Evolutionary conservation across 2,797 vertebrate species (phyloP).

Genomic region (Borostomias antarcticus): DNA sequence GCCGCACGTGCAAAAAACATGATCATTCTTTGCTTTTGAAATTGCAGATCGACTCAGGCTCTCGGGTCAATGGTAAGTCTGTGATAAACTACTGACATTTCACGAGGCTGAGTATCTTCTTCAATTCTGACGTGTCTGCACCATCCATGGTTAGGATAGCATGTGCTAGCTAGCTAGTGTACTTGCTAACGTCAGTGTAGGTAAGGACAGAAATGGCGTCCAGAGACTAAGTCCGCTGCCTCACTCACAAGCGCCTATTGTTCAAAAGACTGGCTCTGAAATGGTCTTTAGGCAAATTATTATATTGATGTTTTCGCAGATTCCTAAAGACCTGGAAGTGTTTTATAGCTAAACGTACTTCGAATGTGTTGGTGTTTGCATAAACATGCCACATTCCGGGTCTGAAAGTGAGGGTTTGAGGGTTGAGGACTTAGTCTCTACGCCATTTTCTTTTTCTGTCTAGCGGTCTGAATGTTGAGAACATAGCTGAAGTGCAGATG

Average conservation of each 20-base stretch:
- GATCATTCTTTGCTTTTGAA: conserved; percentile 55
- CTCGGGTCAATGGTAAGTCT: conserved; percentile 93
- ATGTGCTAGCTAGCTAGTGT: conserved; percentile 36
- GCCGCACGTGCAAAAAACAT: conserved; percentile 52
- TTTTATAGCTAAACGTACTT: conserved; percentile 62
- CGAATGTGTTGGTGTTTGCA: conserved; percentile 9
- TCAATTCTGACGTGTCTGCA: conserved; percentile 26
- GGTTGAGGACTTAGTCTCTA: conserved; percentile 99
- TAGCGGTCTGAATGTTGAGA: conserved; percentile 74
- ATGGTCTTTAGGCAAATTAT: conserved; percentile 61
- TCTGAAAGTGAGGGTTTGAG: conserved; percentile 91
- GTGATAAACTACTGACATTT: neutral
- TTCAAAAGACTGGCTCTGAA: conserved; percentile 88
- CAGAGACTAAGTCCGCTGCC: conserved; percentile 99
- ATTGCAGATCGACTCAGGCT: conserved; percentile 89
- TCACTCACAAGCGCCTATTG: conserved; percentile 97
- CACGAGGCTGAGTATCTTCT: neutral
- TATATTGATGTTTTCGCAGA: conserved; percentile 27
- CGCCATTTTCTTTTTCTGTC: conserved; percentile 99
- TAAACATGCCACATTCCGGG: conserved; percentile 53
- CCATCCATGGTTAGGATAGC: conserved; percentile 41
- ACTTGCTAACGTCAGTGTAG: conserved; percentile 25
- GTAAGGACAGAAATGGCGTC: conserved; percentile 96
- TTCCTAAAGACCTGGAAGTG: conserved; percentile 68
- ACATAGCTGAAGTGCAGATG: conserved; percentile 65